Percentiles rank a stretch among this genome's conserved stretches.
phyloP scores from a whole-genome alignment of 2,113 vertebrate genomes.

The Phalacrocorax pelagicus region DNA sequence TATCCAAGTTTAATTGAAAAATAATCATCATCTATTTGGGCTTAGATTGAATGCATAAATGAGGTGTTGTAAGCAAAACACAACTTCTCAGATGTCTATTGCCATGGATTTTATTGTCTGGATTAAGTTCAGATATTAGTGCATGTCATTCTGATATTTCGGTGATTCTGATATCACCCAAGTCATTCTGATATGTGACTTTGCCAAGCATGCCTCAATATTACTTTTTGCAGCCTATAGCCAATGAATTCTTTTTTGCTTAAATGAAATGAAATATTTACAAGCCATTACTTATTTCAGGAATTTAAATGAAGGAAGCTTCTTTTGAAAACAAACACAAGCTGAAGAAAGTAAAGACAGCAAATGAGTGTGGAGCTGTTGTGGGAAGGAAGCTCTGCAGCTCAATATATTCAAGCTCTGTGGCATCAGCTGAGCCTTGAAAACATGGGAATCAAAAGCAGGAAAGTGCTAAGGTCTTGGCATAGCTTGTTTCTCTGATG shows the following conservation, averaged over 20 bases:
- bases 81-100: neutral
- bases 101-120: neutral
- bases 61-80: neutral
- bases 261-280: conserved; percentile 33
- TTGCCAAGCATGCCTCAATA: conserved; percentile 11
- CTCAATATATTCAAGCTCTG: neutral
- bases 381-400: neutral
- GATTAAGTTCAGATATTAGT: neutral
- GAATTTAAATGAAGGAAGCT: conserved; percentile 6
- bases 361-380: neutral
- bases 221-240: neutral
- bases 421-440: neutral
- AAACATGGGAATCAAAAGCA: conserved; percentile 2
- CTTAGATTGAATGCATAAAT: conserved; percentile 2
- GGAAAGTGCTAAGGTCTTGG: neutral
- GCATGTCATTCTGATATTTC: neutral
- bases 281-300: conserved; percentile 7
- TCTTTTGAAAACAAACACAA: neutral
- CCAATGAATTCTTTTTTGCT: neutral
- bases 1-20: conserved; percentile 6
- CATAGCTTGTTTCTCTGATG: neutral
- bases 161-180: neutral
- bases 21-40: conserved; percentile 8
- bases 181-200: neutral
- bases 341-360: neutral